Evolutionary conservation across 2,113 vertebrate genomes (phyloP), one percentile per base, ranked within the genome.

Genomic region (Aegotheles bennettii): DNA sequence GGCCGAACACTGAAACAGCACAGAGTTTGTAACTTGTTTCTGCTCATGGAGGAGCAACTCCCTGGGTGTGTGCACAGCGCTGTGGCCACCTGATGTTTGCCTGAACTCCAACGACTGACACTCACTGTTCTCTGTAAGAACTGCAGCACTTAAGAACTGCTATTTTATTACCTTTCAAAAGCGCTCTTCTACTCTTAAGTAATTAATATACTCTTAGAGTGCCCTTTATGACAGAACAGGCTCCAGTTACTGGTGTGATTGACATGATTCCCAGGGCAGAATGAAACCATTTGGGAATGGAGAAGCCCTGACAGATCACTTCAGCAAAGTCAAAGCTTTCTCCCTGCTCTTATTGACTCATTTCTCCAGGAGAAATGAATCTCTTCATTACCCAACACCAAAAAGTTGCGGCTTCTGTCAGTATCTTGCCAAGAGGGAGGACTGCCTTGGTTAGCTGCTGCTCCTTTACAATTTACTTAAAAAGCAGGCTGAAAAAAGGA

Each of bases 1-100:
- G 99, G 99, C 33, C 99, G 98, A 59, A 99, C 99, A 61, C 99
- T 99, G 93, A 29, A 97, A 95, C 16, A 94, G 79, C 84, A 33
- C 2, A 65, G 31, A 84, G 82, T 33, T 24, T 61, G 73, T 61
- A n/a, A 29, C 35, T 71, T 28, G 36, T 7, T 69, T 65, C 61
- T 24, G 19, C 25, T 84, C 9, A 6, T n/a, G n/a, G 0, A 15
- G 50, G 43, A 38, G 36, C 3, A 38, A 20, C 16, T 7, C 35
- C 14, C 45, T 6, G 33, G 26, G 43, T 21, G 5, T 6, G 1
- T 0, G 3, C 48, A 19, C 6, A 21, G 70, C 31, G 7, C 0
- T 0, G 0, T 5, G 2, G 8, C 19, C 53, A 43, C 63, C 56
- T 28, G 26, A 18, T 11, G 11, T 12, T 8, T 48, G 53, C 70